Base-by-base conservation (phyloP, 1,140 invertebrate species). In the Metopolophium dirhodum region DNA sequence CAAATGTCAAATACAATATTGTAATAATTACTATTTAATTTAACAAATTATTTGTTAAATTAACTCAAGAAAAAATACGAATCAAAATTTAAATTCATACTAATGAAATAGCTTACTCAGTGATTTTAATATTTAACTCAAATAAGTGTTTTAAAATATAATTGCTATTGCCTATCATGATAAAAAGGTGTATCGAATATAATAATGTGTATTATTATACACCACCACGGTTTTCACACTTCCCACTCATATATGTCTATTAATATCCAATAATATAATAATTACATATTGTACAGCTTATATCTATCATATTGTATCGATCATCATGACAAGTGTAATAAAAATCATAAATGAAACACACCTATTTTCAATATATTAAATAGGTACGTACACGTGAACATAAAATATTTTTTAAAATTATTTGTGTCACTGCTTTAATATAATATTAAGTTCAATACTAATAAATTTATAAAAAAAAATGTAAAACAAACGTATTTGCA, bases 181-280 rank as follows among this genome's bases (percentile, higher is more conserved):
- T 88, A 9, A 8, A 77, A n/a, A 77, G 61, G 30, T 77, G 30
- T 11, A 61, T 61, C 30, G 8, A 14, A 30, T 30, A 30, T 11
- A 30, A 30, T 30, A 61, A 8, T 23, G 45, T 23, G 23, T 41
- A 26, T 41, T 85, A 85, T 11, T 45, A 45, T n/a, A n/a, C 18
- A 77, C 23, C 83, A 41, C 4, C 83, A 22, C 45, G 30, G n/a
- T 88, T 11, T 88, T 88, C 86, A 49, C 86, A 88, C 86, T 88
- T 88, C 45, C 86, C 45, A 49, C 86, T n/a, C 86, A 49, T 88
- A n/a, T 88, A 85, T 85, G 41, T 41, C 83, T 41, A 41, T 85
- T 41, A 47, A 47, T 86, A 86, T 86, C 41, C 4, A 41, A 45
- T 47, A 30, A 47, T 83, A 41, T 47, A 30, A 47, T 86, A 30